Conservation (phyloP, 2,797 vertebrate species). For the Sarcophilus harrisii region DNA sequence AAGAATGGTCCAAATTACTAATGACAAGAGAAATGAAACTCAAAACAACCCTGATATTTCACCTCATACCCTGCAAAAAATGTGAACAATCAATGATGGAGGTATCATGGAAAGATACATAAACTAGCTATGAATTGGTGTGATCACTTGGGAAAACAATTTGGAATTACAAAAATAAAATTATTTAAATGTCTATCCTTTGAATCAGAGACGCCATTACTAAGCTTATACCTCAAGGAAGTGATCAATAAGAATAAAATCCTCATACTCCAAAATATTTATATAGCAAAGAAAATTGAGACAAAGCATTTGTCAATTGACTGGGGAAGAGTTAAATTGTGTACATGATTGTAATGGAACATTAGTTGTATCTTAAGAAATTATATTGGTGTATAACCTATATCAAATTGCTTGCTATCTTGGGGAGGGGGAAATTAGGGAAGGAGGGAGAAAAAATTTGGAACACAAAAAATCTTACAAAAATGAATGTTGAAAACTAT, state of each 20-base stretch:
- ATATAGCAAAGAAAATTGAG: background rate
- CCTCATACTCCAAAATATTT: background rate
- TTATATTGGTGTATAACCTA: background rate
- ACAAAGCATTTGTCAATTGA: background rate
- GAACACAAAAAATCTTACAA: too few species aligned
- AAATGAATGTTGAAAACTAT: too few species aligned
- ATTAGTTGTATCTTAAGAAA: background rate
- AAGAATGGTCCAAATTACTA: background rate
- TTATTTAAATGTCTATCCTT: background rate
- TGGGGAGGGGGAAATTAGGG: too few species aligned
- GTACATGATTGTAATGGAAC: background rate
- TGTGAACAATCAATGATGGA: background rate
- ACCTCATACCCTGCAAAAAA: background rate
- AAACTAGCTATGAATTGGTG: background rate
- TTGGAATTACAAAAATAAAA: background rate
- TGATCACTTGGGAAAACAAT: background rate
- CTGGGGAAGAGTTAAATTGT: background rate
- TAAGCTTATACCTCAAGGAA: background rate
- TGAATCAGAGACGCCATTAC: background rate
- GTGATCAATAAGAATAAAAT: background rate
- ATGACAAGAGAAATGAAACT: background rate
- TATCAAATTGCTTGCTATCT: too few species aligned
- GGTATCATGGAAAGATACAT: background rate
- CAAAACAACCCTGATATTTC: background rate
- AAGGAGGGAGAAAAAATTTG: too few species aligned